These are phyloP conservation scores for Pycnomerus fuliginosus DNA, from an alignment of 2,888 invertebrate genomes.

Conservation along the genomic window DNA sequence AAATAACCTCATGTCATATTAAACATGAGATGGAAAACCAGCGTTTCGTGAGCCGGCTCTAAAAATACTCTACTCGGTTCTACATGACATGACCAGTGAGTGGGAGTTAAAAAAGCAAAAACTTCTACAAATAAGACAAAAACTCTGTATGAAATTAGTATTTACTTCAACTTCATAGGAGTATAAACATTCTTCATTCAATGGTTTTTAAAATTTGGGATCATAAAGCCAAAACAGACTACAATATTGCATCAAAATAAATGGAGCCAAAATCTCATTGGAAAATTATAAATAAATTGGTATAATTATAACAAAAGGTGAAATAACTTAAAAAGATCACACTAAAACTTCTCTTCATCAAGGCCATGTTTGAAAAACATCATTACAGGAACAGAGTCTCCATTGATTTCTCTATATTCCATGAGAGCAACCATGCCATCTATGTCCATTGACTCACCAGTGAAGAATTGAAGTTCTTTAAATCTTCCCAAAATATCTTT, in stretches of 20 bases:
- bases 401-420: slow-evolving; percentile 89
- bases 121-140: too few species aligned
- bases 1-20: too few species aligned
- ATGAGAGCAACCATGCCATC: slow-evolving; percentile 93
- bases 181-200: neutral
- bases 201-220: neutral
- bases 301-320: too few species aligned
- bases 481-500: slow-evolving; percentile 87
- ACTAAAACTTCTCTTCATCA: slow-evolving; percentile 91
- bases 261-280: neutral
- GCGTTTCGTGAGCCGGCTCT: too few species aligned
- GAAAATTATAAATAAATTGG: neutral
- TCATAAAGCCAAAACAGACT: neutral
- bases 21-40: too few species aligned
- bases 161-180: too few species aligned
- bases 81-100: too few species aligned
- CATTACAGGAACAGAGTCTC: slow-evolving; percentile 79
- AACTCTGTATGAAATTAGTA: too few species aligned
- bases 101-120: too few species aligned
- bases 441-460: slow-evolving; percentile 90
- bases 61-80: too few species aligned
- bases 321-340: slow-evolving; percentile 3
- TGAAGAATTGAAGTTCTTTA: slow-evolving; percentile 90
- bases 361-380: slow-evolving; percentile 97
- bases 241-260: neutral